phyloP scores from a whole-genome alignment of 2,797 vertebrate species.

The Ptychobarbus kaznakovi region DNA sequence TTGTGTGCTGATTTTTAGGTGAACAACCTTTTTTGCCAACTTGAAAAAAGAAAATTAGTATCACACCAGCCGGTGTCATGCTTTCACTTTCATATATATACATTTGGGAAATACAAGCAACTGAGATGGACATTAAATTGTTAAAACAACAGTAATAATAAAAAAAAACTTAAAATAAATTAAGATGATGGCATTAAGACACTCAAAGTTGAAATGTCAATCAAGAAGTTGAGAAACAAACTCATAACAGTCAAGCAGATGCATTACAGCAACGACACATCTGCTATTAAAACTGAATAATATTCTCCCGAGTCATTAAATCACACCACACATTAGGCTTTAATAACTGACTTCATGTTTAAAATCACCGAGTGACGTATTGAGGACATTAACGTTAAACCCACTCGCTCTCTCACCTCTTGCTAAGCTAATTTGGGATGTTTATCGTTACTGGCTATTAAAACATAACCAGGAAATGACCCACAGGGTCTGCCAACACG shows the following conservation, averaged over 20 bases:
- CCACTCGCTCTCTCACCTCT: slow-evolving; percentile 21
- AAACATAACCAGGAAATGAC: background rate
- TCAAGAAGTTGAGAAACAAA: slow-evolving; percentile 4
- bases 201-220: slow-evolving; percentile 3
- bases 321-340: background rate
- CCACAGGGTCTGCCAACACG: background rate
- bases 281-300: background rate
- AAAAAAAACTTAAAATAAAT: background rate
- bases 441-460: background rate
- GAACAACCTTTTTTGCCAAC: too few species aligned
- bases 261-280: background rate
- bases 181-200: background rate
- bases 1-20: background rate
- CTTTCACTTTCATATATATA: background rate
- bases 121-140: too few species aligned
- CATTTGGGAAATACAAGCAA: background rate
- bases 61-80: background rate
- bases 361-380: background rate
- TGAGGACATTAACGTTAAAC: slow-evolving; percentile 17
- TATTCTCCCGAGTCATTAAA: background rate
- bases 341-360: background rate
- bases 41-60: too few species aligned
- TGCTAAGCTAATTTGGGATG: slow-evolving; percentile 41
- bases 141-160: too few species aligned
- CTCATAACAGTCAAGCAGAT: slow-evolving; percentile 13